These are phyloP conservation scores for Astreopora myriophthalma DNA, from an alignment of 64 coral and sea anemone species.

Conservation along the genomic window DNA sequence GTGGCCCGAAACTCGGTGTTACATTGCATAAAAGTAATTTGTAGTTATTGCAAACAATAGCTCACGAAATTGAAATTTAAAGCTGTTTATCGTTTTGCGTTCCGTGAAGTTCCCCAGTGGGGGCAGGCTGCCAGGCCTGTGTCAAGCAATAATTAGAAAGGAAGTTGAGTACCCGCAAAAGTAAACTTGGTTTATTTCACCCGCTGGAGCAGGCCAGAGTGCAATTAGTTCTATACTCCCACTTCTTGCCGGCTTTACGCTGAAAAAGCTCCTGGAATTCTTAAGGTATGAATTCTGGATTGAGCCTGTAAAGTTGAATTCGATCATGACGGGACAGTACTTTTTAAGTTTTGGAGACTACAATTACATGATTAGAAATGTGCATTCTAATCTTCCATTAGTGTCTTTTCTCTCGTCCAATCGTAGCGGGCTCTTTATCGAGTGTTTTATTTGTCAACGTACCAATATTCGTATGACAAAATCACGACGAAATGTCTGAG, in stretches of 20 bases:
- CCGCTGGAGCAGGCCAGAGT: no score
- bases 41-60: not conserved
- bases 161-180: not conserved
- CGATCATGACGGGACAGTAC: no score
- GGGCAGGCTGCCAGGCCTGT: not conserved
- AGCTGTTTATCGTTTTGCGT: not conserved
- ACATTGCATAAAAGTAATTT: not conserved
- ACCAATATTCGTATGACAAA: not conserved
- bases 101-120: not conserved
- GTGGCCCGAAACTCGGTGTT: not conserved
- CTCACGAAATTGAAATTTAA: not conserved
- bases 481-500: not conserved
- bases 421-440: not conserved
- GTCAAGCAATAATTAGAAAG: not conserved
- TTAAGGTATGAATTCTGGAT: not conserved
- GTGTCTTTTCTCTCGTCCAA: not conserved
- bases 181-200: not conserved
- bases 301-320: no score
- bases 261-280: not conserved
- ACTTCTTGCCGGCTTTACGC: no score
- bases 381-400: not conserved
- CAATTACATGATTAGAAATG: not conserved
- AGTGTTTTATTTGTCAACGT: conserved; percentile 23
- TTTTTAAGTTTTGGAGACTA: not conserved
- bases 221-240: no score